phyloP scores from a whole-genome alignment of 2,888 invertebrate genomes.

The Volucella inanis region DNA sequence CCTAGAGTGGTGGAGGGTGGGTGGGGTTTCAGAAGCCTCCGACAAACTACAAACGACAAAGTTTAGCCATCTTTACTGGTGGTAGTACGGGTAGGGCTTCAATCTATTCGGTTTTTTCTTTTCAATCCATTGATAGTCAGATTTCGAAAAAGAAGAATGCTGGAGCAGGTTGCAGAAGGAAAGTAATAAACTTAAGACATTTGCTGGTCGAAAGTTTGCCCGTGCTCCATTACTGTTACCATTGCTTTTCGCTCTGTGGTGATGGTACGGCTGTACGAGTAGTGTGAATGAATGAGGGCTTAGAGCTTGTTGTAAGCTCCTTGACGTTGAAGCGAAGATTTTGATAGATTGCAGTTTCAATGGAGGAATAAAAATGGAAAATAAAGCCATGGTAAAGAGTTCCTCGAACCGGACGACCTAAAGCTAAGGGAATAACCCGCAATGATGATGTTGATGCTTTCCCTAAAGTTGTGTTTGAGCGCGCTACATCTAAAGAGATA shows the following conservation, averaged over 20 bases:
- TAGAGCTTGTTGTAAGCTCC: conserved; percentile 60
- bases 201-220: conserved; percentile 66
- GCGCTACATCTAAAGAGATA: conserved; percentile 41
- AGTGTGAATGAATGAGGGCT: conserved; percentile 57
- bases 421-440: conserved; percentile 55
- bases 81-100: conserved; percentile 21
- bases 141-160: conserved; percentile 37
- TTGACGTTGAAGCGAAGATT: conserved; percentile 70
- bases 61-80: conserved; percentile 19
- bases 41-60: conserved; percentile 51
- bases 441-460: conserved; percentile 48
- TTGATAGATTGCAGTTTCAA: conserved; percentile 70
- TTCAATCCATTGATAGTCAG: conserved; percentile 57
- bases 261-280: neutral
- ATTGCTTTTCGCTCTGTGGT: neutral
- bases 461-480: conserved; percentile 29
- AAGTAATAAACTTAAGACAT: conserved; percentile 70
- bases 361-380: conserved; percentile 59
- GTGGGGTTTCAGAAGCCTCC: conserved; percentile 16
- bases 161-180: conserved; percentile 12
- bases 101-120: conserved; percentile 29
- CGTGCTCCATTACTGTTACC: neutral
- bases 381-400: conserved; percentile 68
- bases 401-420: conserved; percentile 48
- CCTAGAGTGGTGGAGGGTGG: conserved; percentile 5